Evolutionary conservation across 2,113 vertebrate species (phyloP), one percentile per base, ranked within the genome.

Genomic region (Hypocryptadius cinnamomeus): DNA sequence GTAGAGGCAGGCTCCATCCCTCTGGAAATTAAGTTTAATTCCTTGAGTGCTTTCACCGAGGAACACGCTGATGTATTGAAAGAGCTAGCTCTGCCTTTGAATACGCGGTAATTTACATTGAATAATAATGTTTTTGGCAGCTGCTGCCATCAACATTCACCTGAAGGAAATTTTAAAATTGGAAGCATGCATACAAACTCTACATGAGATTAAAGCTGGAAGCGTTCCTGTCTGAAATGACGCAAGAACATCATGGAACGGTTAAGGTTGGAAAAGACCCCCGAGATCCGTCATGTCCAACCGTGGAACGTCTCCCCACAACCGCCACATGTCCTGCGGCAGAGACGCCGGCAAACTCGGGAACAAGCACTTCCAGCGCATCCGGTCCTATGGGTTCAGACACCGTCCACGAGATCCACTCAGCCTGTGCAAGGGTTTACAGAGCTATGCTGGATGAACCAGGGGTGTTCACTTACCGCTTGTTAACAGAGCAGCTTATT

Each of bases 291-390:
- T 9, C 28, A 9, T 6, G 28, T 15, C 47, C 30, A 50, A 3
- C 28, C 31, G 12, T 10, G 53, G 27, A 18, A 51, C 15, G 3
- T 30, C 28, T 53, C 45, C n/a, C n/a, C 39, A 47, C 53, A 30
- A 2, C 13, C 30, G 7, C 13, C 44, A 1, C 15, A 23, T 4
- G 44, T 66, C 44, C 33, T 23, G 15, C 37, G 15, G 51, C 71
- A 59, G 42, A 22, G 33, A 12, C 9, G 5, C n/a, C 16, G 6
- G 30, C 48, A 10, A 50, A 37, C 27, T 16, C 9, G 4, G 60
- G 2, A 74, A 11, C 4, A 0, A 64, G 53, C 69, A 1, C 48
- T 30, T 25, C 19, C 33, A 19, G 54, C 9, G 2, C 5, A 27
- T 37, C 63, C 63, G 3, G 30, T 27, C 31, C 40, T 8, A 2